Conservation (phyloP, 2,888 invertebrate species). For the Amorpha juglandis region DNA sequence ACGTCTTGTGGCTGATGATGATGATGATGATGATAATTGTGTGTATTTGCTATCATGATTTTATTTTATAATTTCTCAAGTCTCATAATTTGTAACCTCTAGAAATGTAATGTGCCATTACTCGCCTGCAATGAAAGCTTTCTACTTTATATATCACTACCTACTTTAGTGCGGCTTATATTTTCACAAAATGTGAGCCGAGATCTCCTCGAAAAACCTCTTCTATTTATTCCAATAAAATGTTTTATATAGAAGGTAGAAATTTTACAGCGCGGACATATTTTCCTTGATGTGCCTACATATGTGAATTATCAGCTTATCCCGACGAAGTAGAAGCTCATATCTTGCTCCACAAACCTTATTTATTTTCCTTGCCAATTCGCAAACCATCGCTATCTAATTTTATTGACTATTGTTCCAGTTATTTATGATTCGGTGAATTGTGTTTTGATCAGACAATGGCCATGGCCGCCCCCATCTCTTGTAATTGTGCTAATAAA, state of each 20-base stretch:
- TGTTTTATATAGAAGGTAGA: constrained; percentile 5
- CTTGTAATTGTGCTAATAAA: constrained; percentile 74
- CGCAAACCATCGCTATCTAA: constrained; percentile 68
- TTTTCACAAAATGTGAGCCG: neutral
- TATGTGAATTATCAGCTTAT: constrained; percentile 55
- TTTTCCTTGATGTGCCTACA: constrained; percentile 25
- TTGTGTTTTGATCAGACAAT: constrained; percentile 77
- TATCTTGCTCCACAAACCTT: constrained; percentile 57
- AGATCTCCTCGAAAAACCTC: neutral
- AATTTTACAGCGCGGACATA: constrained; percentile 6
- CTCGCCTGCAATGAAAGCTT: neutral
- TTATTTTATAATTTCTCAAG: no score
- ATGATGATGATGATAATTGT: no score
- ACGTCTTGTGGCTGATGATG: no score
- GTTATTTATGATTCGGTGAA: constrained; percentile 77
- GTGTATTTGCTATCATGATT: no score
- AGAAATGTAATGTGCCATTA: neutral
- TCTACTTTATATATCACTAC: neutral
- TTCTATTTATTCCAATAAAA: neutral
- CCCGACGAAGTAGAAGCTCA: constrained; percentile 54
- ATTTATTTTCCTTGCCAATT: constrained; percentile 67
- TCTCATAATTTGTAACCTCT: neutral
- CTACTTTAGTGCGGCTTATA: neutral
- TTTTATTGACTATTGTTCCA: constrained; percentile 80
- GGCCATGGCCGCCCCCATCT: constrained; percentile 63